These are phyloP conservation scores for Drosophila lacteicornis DNA, from an alignment of 1,140 invertebrate species.

Conservation along the genomic window DNA sequence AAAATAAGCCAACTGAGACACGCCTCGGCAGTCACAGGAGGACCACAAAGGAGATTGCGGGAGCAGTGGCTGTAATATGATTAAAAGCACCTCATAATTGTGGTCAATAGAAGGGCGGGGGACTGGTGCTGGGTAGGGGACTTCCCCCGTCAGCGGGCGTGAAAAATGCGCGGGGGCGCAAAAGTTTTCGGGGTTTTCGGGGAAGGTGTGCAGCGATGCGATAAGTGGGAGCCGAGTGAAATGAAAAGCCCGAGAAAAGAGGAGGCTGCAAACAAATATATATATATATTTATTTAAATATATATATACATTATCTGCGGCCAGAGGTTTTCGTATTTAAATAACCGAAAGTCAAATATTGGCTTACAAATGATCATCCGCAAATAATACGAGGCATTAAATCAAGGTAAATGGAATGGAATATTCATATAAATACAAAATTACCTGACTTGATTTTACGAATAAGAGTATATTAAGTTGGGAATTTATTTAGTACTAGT, in stretches of 20 bases:
- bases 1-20: conserved; percentile 62
- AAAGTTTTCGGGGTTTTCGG: conserved; percentile 13
- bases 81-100: conserved; percentile 81
- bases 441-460: not conserved
- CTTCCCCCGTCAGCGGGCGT: not conserved
- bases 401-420: not conserved
- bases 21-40: conserved; percentile 57
- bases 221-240: conserved; percentile 45
- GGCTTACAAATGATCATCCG: conserved; percentile 15
- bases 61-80: conserved; percentile 68
- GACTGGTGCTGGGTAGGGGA: not conserved
- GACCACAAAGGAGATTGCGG: conserved; percentile 11
- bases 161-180: conserved; percentile 8
- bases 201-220: conserved; percentile 56
- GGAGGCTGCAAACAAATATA: not conserved
- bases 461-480: too few relatives aligned
- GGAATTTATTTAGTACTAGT: not conserved
- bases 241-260: conserved; percentile 12
- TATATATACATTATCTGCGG: conserved; percentile 2
- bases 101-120: conserved; percentile 49
- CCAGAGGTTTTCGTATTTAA: conserved; percentile 13
- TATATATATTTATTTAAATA: not conserved
- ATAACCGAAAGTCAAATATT: conserved; percentile 24
- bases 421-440: not conserved
- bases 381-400: conserved; percentile 6